Conservation (phyloP, 2,797 vertebrate species). For the Chiroxiphia lanceolata region DNA sequence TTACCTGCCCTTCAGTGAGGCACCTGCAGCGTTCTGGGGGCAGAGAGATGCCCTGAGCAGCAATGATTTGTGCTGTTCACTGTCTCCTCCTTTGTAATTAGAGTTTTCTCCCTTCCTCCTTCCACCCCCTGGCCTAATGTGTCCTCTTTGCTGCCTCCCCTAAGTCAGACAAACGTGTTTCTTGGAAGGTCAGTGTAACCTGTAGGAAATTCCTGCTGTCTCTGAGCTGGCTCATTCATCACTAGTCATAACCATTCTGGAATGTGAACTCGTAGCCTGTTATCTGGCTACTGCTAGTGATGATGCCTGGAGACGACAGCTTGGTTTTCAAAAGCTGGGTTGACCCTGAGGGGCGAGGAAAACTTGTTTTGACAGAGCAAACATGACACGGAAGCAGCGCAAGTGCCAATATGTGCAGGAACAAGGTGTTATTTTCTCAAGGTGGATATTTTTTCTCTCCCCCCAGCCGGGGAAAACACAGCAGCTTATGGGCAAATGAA, state of each 20-base stretch:
- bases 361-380: constrained; percentile 66
- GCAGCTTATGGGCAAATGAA: background rate
- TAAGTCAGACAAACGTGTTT: constrained; percentile 30
- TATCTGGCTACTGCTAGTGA: constrained; percentile 50
- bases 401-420: constrained; percentile 28
- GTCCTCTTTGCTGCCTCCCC: background rate
- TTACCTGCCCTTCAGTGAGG: background rate
- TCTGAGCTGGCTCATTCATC: constrained; percentile 60
- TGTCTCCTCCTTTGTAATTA: background rate
- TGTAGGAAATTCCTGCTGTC: constrained; percentile 60
- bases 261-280: constrained; percentile 53
- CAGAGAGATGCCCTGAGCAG: background rate
- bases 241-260: constrained; percentile 43
- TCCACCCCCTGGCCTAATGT: background rate
- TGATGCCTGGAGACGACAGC: constrained; percentile 59
- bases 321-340: constrained; percentile 63
- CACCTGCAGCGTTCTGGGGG: background rate
- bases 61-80: background rate
- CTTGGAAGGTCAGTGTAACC: constrained; percentile 65
- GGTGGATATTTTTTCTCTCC: background rate
- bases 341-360: constrained; percentile 58
- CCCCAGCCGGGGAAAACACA: background rate
- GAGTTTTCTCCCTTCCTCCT: background rate
- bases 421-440: constrained; percentile 44
- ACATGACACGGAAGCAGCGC: constrained; percentile 29